Base-by-base conservation (phyloP, 1,140 invertebrate genomes). In the Neodiprion lecontei region DNA sequence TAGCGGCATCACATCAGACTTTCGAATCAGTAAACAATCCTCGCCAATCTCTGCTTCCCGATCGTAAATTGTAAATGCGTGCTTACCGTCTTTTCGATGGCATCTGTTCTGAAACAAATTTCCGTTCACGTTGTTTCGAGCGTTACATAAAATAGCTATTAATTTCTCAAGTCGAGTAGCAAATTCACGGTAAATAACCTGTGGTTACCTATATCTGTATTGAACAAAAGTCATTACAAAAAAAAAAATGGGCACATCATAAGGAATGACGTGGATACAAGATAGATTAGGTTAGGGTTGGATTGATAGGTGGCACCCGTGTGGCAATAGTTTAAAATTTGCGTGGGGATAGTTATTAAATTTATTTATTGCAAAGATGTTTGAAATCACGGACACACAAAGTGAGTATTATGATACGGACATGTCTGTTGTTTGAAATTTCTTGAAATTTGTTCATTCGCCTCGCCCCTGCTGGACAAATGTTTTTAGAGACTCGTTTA, bases 351-450 rank as follows among this genome's bases (percentile, higher is more conserved):
- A 66, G 72, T 72, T 70, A 48, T 69, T 7, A 21, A 10, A 70
- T 61, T 50, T 69, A 70, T 74, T 61, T 72, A 68, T 73, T 40
- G 9, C n/a, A 71, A 88, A 76, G 76, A 94, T 94, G 93, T 93
- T 94, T 80, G 92, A 94, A 87, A 90, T 94, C 73, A 91, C 91
- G 78, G 93, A 94, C 82, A 90, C 94, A 77, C 91, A 94, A 90
- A 95, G 92, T 93, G 88, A 90, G 91, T 90, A 78, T 70, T 72
- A 61, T 47, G 74, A 75, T 67, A 48, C 70, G 11, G 23, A n/a
- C 28, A 68, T 69, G 68, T n/a, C 5, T 3, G 28, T 40, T 40
- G 28, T 5, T 67, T 76, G 50, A 75, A 72, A 61, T 78, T 67
- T 79, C n/a, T 75, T 70, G 40, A 72, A 67, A 72, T 69, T 69